phyloP scores from a whole-genome alignment of 2,113 vertebrate genomes.

The Bufo bufo region DNA sequence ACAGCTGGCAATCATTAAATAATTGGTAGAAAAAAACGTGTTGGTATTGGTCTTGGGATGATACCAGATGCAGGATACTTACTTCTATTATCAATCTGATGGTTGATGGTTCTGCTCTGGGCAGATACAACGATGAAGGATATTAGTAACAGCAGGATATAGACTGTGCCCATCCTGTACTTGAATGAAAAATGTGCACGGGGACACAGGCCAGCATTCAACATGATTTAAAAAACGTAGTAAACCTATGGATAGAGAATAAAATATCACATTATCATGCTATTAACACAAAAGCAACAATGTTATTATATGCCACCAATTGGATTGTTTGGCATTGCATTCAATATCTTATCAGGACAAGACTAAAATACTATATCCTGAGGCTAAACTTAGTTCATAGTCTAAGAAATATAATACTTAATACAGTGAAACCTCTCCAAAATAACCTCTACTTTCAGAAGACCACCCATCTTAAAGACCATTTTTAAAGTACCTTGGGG shows the following conservation, averaged over 20 bases:
- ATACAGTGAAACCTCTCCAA: too few species aligned
- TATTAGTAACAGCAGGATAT: constrained; percentile 75
- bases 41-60: background rate
- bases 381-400: background rate
- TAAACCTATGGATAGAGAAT: constrained; percentile 57
- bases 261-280: background rate
- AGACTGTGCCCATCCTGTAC: constrained; percentile 70
- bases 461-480: background rate
- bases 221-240: constrained; percentile 61
- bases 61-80: constrained; percentile 64
- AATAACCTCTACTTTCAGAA: background rate
- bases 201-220: constrained; percentile 58
- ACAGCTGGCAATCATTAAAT: background rate
- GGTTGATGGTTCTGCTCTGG: constrained; percentile 78
- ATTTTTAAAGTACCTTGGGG: background rate
- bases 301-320: background rate
- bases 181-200: constrained; percentile 60
- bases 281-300: background rate
- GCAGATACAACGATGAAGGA: constrained; percentile 71
- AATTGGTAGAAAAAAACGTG: background rate
- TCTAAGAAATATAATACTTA: too few species aligned
- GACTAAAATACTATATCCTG: background rate
- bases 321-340: background rate
- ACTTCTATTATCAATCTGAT: constrained; percentile 91
- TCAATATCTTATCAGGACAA: background rate